Base-by-base conservation (phyloP, 2,888 invertebrate genomes). In the Agrotis exclamationis region DNA sequence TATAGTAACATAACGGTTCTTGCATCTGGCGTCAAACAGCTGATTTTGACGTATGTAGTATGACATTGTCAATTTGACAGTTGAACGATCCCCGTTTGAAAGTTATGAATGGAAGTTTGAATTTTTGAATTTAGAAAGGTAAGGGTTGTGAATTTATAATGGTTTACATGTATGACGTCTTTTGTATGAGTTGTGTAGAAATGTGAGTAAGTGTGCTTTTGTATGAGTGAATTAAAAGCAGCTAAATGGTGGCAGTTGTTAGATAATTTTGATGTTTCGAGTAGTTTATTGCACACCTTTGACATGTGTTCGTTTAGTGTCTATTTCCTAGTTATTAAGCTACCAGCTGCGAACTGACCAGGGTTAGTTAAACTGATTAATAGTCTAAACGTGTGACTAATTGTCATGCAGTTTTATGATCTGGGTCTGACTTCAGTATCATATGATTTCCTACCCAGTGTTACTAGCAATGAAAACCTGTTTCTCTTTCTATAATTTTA, bases 1-100 rank as follows among this genome's bases (percentile, higher is more conserved):
- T 82, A 65, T 72, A 82, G 76, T 85, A 84, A 53, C 69, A 64
- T 86, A 86, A 86, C 86, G 86, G 86, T 86, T 74, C 45, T 47
- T 58, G 70, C 85, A 85, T 85, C 84, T 84, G 85, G 58, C 62
- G 53, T 53, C 1, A 54, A 79, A 86, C 86, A 86, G 84, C 85
- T 86, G 86, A 86, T 84, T 85, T 79, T 79, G 78, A 79, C 67
- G 63, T 70, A 20, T 39, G 50, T n/a, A 51, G 45, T 13, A 56
- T 63, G 51, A 57, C 73, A 72, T 65, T 80, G 68, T 76, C 28
- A 45, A 24, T 80, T 63, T 65, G 24, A 63, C 28, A 63, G 72
- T 58, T 80, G 67, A 79, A 69, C 72, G 76, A 72, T 69, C 58
- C 73, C 24, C 51, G 47, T 73, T 70, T 65, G 39, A 22, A 50